Base-by-base conservation (phyloP, 1,140 invertebrate species). In the Zaprionus ornatus region DNA sequence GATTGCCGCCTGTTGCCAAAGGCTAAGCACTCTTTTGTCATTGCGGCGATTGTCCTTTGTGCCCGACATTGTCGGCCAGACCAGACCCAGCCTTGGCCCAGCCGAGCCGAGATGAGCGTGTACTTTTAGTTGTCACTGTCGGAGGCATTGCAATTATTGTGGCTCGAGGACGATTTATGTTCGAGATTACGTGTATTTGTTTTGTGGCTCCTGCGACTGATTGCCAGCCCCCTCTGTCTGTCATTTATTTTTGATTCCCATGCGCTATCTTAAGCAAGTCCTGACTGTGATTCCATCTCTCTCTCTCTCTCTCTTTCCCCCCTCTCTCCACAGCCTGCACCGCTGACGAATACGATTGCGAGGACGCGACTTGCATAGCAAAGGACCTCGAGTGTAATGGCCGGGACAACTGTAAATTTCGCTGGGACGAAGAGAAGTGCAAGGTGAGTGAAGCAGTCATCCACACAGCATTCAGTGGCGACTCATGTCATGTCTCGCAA, bases 281-380 rank as follows among this genome's bases (percentile, higher is more conserved):
- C 60, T 70, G 63, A 70, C 57, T 62, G 48, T 40, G 42, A 77
- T 50, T 25, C 37, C 37, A 13, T 25, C 23, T 32, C 19, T 37
- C 32, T 19, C 27, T 9, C 15, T 32, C 54, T 65, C 19, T 67
- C 21, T 61, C 17, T 64, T n/a, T 52, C 12, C 42, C 2, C 25
- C 19, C n/a, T 61, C 12, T 57, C 29, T 60, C 27, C 12, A 45
- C 54, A 91, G 79, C 62, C 57, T 92, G 91, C 71, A 67, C 76
- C 45, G 94, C 93, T 0, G 93, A 95, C 17, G 96, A 97, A 84
- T 97, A 96, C 90, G 96, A 98, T 93, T 98, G 97, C 88, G 96
- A 97, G 87, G 97, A 98, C 87, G 95, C 95, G 32, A 97, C 95
- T 0, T 98, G 97, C 92, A 98, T 98, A 60, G 94, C 95, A 13